Base-by-base conservation (phyloP, 2,888 invertebrate genomes). In the Tromatobia lineatoria region DNA sequence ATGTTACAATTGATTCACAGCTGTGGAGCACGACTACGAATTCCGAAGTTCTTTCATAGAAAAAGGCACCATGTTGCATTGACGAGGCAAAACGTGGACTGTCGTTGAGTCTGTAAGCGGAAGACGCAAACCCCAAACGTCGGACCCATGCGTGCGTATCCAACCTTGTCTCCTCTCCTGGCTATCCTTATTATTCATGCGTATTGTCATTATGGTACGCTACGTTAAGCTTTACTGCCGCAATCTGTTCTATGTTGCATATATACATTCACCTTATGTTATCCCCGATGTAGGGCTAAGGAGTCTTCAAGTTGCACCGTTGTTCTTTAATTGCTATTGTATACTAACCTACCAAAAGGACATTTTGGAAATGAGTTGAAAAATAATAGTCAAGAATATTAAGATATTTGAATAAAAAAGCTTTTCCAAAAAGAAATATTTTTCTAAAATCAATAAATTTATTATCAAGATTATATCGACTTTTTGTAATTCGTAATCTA, bases 141-240 rank as follows among this genome's bases (percentile, higher is more conserved):
- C 90, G 89, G 88, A 89, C 87, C 91, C 92, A 93, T 91, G 93
- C 93, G 93, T 93, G 93, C 93, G 93, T 93, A 93, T 93, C 93
- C 92, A 93, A 93, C 92, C 93, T 93, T 93, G 93, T 92, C 91
- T 93, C 93, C 93, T 93, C 91, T 91, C 85, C 83, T 61, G 76
- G 83, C 86, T 89, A 91, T 92, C 91, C 92, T 93, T 92, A 92
- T 93, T 93, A 93, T 92, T 93, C 93, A 92, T 92, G 91, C 92
- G 92, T 92, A 92, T 92, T 93, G 92, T 93, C 92, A 92, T 93
- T 91, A 90, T 91, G 90, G 90, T 88, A 89, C 87, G 91, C 88
- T 90, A 90, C 88, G 90, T 83, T 90, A 87, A 88, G 88, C 88
- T 90, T 89, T 89, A 87, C 88, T 73, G 61, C 83, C 77, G 67